Percentiles rank a stretch among this genome's conserved stretches.
These are phyloP conservation scores for Danio choprae DNA, from an alignment of 2,797 vertebrate genomes.

Conservation along the genomic window DNA sequence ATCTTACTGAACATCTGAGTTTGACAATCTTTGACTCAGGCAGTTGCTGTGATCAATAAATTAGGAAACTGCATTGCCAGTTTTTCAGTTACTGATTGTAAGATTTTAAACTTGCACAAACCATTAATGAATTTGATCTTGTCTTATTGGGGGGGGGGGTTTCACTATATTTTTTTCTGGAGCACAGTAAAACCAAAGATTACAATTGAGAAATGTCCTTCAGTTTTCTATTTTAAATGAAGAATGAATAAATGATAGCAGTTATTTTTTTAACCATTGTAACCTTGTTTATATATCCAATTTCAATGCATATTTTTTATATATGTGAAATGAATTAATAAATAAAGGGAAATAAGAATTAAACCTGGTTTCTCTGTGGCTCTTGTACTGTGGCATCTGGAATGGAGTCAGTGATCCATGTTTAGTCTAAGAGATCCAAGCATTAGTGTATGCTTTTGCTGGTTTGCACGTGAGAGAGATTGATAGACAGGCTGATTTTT, in stretches of 20 bases:
- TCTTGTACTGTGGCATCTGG: constrained; percentile 28
- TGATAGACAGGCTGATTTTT: constrained; percentile 64
- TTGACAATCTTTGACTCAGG: constrained; percentile 13
- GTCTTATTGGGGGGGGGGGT: background rate
- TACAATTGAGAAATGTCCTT: background rate
- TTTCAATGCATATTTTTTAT: constrained; percentile 2
- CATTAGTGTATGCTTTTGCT: constrained; percentile 51
- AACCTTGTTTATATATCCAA: background rate
- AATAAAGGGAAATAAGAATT: constrained; percentile 33
- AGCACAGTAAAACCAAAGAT: background rate
- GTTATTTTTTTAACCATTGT: background rate
- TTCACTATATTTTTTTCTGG: background rate
- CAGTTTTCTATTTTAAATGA: background rate
- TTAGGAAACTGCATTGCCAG: background rate
- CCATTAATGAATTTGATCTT: background rate
- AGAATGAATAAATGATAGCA: too few species aligned
- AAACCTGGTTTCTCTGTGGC: background rate
- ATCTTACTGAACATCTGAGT: constrained; percentile 1
- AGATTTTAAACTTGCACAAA: background rate
- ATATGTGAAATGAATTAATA: background rate
- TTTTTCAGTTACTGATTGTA: background rate
- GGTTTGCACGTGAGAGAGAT: constrained; percentile 54
- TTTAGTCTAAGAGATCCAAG: constrained; percentile 55
- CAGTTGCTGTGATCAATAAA: background rate
- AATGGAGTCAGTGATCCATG: constrained; percentile 27